These are phyloP conservation scores for Eretmocerus hayati DNA, from an alignment of 2,888 invertebrate genomes.

Conservation along the genomic window DNA sequence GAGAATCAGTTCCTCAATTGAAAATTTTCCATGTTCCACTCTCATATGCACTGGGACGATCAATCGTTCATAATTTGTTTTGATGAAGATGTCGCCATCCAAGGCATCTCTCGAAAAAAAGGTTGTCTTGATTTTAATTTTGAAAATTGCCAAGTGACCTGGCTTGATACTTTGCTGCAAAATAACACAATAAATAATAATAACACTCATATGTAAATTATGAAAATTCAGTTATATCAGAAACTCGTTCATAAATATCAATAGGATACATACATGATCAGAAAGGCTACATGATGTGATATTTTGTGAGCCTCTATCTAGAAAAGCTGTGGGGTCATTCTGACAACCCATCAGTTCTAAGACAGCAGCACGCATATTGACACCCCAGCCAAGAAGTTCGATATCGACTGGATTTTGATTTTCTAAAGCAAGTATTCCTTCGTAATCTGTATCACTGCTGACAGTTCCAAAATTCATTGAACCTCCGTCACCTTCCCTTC, in stretches of 20 bases:
- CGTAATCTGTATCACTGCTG: conserved; percentile 58
- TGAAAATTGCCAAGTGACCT: conserved; percentile 62
- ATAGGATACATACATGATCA: conserved; percentile 41
- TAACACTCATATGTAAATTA: not conserved
- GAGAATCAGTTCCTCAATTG: conserved; percentile 57
- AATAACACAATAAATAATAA: conserved; percentile 2
- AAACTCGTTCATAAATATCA: not conserved
- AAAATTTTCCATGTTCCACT: conserved; percentile 66
- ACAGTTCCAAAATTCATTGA: conserved; percentile 60
- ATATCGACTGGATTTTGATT: conserved; percentile 73
- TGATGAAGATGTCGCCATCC: conserved; percentile 64
- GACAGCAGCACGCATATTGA: conserved; percentile 54
- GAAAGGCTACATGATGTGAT: conserved; percentile 41
- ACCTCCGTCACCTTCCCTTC: conserved; percentile 38
- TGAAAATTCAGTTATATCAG: conserved; percentile 1
- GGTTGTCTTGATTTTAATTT: conserved; percentile 63
- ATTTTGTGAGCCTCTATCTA: conserved; percentile 40
- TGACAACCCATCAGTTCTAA: conserved; percentile 59
- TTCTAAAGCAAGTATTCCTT: conserved; percentile 63
- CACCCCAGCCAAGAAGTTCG: conserved; percentile 54
- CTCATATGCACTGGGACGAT: conserved; percentile 66
- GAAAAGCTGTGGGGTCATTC: conserved; percentile 45
- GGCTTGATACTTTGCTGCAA: conserved; percentile 53
- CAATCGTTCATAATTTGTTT: conserved; percentile 63
- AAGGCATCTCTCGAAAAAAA: conserved; percentile 61